A percentile compares a stretch with the other conserved stretches of the same genome.
Evolutionary conservation across 1,140 invertebrate species (phyloP).

Genomic region (Acromyrmex charruanus): DNA sequence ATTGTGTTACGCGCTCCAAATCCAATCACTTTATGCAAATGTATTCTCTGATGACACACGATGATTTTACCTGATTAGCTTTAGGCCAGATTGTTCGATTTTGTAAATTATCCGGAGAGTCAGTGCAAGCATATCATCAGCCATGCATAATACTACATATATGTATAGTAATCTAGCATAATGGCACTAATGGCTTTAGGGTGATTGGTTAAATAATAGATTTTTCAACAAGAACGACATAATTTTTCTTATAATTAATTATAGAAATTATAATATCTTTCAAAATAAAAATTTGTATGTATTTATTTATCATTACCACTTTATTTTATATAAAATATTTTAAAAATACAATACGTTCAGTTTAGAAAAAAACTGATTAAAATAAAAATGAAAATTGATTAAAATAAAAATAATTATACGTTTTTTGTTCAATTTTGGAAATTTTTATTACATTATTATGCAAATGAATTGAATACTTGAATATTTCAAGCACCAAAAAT

Average conservation of each 20-base stretch:
- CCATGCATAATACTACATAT: neutral
- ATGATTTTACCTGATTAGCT: conserved; percentile 6
- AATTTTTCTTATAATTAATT: conserved; percentile 3
- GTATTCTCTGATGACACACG: neutral
- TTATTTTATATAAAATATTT: neutral
- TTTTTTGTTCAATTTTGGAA: neutral
- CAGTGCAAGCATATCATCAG: conserved; percentile 17
- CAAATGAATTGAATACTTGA: neutral
- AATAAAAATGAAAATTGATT: neutral
- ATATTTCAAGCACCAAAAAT: neutral
- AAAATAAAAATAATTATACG: conserved; percentile 9
- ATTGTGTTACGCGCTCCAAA: conserved; percentile 8
- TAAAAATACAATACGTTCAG: neutral
- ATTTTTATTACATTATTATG: conserved; percentile 3
- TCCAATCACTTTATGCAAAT: conserved; percentile 31
- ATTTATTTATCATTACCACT: neutral
- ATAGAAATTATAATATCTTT: conserved; percentile 12
- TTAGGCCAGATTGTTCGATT: conserved; percentile 33
- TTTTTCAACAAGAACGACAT: neutral
- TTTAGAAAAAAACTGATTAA: neutral
- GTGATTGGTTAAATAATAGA: conserved; percentile 16
- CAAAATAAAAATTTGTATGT: neutral
- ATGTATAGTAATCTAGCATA: neutral
- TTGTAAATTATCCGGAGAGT: neutral
- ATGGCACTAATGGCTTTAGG: conserved; percentile 4